These are phyloP conservation scores for Eidolon helvum DNA, from an alignment of 2,113 vertebrate genomes.

Conservation along the genomic window DNA sequence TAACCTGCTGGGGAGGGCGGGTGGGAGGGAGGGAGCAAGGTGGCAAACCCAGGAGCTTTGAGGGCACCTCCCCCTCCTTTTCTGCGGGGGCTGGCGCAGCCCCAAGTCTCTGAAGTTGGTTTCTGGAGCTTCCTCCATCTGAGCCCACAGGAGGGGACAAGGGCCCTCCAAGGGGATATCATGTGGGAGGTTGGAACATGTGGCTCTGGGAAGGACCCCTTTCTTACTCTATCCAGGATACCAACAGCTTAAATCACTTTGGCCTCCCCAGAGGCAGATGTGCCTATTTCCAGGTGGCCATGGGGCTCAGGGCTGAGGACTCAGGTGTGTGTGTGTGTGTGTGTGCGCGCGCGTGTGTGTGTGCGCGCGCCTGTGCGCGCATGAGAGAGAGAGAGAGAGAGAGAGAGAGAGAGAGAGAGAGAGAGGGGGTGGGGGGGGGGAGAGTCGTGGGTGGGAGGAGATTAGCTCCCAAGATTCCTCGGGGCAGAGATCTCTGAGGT, in stretches of 20 bases:
- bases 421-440: no score
- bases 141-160: neutral
- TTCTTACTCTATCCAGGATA: neutral
- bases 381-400: neutral
- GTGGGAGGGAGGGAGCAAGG: constrained; percentile 83
- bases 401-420: no score
- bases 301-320: neutral
- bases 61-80: constrained; percentile 62
- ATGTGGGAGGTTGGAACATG: neutral
- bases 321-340: neutral
- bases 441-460: no score
- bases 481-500: neutral
- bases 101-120: constrained; percentile 68
- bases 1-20: constrained; percentile 81
- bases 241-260: neutral
- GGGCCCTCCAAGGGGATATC: neutral
- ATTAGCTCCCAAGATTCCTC: neutral
- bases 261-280: neutral
- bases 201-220: neutral
- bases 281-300: neutral
- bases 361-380: neutral
- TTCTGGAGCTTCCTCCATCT: neutral
- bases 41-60: constrained; percentile 79
- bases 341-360: neutral
- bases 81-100: constrained; percentile 49